Base-by-base conservation (phyloP, 1,140 invertebrate genomes). In the Bombus superbus region DNA sequence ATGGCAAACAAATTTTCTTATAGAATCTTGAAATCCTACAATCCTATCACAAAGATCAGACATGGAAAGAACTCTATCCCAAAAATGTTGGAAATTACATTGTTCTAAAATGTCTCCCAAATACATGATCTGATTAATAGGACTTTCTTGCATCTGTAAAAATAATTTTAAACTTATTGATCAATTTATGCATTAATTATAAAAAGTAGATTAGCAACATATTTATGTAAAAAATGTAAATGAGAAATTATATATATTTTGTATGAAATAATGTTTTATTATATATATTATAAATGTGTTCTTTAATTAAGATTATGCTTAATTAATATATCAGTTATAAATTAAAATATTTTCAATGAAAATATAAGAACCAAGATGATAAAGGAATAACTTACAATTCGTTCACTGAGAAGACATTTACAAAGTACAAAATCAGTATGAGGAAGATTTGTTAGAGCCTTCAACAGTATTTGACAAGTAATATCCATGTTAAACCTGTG, bases 401-500 rank as follows among this genome's bases (percentile, higher is more conserved):
- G 97, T 91, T 98, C 97, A 88, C 98, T 97, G 78, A 99, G 96
- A 47, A 99, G 96, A 95, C 98, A 99, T 95, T 99, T 99, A 95
- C 99, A 99, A 66, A 99, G 95, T 47, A 99, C 98, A 94, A 99
- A 99, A 95, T 99, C 99, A 32, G 98, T 98, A 91, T 99, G 98
- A 15, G 99, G 99, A 86, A 99, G 96, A 96, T 99, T 99, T 22
- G 99, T 99, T 18, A 99, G 95, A 4, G 98, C 98, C 94, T 99
- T 99, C 75, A 99, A 92, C 18, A 99, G 95, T 93, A 99, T 99
- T 90, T 98, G 96, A 68, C 96, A 96, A 10, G 98, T 98, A 35
- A 99, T 97, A 74, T 97, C 96, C 72, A 97, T 96, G 92, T 99
- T 97, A 90, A 98, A 98, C 88, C 97, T 96, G n/a, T 96, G 96